Percentiles rank a stretch among this genome's conserved stretches.
phyloP scores from a whole-genome alignment of 2,113 vertebrate species.

The Prinia subflava region DNA sequence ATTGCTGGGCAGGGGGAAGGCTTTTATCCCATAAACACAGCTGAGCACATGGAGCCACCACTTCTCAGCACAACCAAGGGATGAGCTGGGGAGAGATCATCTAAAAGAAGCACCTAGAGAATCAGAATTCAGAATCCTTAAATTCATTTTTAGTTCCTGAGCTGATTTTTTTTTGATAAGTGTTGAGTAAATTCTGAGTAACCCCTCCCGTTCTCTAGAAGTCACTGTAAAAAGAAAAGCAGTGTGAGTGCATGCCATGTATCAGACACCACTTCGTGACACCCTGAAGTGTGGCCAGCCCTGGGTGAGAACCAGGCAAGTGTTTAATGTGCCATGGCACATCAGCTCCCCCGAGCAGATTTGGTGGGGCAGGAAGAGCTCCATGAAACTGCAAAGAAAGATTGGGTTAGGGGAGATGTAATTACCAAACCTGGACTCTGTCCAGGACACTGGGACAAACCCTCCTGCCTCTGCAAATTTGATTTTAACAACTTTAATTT shows the following conservation, averaged over 20 bases:
- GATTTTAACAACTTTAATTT: conserved; percentile 53
- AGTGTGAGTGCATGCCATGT: not conserved
- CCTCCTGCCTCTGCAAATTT: conserved; percentile 40
- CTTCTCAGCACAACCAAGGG: not conserved
- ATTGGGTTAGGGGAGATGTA: not conserved
- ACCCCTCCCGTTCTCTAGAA: not conserved
- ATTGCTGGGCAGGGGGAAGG: not conserved
- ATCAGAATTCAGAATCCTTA: not conserved
- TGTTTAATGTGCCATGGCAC: not conserved
- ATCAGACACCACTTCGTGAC: not conserved
- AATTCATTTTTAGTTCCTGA: not conserved
- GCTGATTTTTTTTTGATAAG: not conserved
- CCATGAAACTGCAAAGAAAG: not conserved
- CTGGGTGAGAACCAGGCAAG: not conserved
- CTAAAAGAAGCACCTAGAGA: not conserved
- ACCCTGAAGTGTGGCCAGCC: not conserved
- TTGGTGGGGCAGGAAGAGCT: not conserved
- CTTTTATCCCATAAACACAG: not conserved
- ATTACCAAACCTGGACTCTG: conserved; percentile 1
- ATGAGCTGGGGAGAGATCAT: not conserved
- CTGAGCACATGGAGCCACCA: not conserved
- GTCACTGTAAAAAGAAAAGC: not conserved
- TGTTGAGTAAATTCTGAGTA: not conserved
- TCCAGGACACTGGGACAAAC: conserved; percentile 21
- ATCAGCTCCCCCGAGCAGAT: not conserved